Evolutionary conservation across 2,888 invertebrate genomes (phyloP).

Genomic region (Thereva nobilitata): DNA sequence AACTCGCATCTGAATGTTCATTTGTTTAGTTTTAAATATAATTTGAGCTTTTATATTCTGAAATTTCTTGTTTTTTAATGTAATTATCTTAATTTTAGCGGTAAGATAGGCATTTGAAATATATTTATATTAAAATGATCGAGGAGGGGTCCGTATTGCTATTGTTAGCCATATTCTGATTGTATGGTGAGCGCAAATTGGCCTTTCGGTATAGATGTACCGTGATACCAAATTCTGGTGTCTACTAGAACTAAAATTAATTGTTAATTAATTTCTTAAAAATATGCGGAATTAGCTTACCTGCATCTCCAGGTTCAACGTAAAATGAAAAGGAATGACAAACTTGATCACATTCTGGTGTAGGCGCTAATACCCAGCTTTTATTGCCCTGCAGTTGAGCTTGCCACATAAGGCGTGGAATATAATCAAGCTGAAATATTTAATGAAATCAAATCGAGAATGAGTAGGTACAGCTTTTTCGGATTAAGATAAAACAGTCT

Average conservation of each 20-base stretch:
- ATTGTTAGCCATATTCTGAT: constrained; percentile 81
- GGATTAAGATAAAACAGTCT: too few species aligned
- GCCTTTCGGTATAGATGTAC: constrained; percentile 78
- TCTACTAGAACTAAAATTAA: constrained; percentile 72
- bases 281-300: constrained; percentile 58
- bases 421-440: constrained; percentile 78
- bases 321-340: constrained; percentile 76
- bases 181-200: constrained; percentile 86
- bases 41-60: too few species aligned
- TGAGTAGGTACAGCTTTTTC: neutral
- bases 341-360: constrained; percentile 81
- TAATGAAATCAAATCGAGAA: neutral
- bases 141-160: neutral
- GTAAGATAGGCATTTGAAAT: constrained; percentile 1
- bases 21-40: too few species aligned
- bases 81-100: neutral
- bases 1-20: too few species aligned
- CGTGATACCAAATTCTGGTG: constrained; percentile 90
- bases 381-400: constrained; percentile 86
- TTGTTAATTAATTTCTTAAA: neutral
- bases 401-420: constrained; percentile 91
- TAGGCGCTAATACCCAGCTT: constrained; percentile 81
- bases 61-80: too few species aligned
- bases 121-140: neutral
- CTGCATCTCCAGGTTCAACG: constrained; percentile 84